Conservation (phyloP, 2,113 vertebrate genomes). For the Bubo bubo region DNA sequence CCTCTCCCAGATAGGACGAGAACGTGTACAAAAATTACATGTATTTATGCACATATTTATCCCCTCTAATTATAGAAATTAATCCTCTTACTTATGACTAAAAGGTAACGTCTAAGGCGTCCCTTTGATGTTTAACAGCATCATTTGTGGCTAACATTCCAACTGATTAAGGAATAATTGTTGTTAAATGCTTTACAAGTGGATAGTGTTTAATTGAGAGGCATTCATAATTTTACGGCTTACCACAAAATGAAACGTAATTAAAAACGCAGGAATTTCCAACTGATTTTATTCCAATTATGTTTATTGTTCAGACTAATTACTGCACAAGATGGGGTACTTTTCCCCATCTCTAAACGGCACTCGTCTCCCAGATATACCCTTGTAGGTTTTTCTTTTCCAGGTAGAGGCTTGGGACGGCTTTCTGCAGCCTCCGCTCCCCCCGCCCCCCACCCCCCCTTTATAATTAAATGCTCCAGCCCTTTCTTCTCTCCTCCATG, state of each 20-base stretch:
- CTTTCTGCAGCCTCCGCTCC: not conserved
- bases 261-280: conserved; percentile 78
- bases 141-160: conserved; percentile 79
- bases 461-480: conserved; percentile 60
- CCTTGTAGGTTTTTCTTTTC: not conserved
- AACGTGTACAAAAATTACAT: conserved; percentile 55
- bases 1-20: conserved; percentile 14
- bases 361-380: conserved; percentile 34
- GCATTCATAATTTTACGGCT: conserved; percentile 79
- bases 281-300: conserved; percentile 77
- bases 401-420: conserved; percentile 8
- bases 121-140: conserved; percentile 80
- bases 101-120: conserved; percentile 78
- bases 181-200: conserved; percentile 80
- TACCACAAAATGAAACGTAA: conserved; percentile 77
- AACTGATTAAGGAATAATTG: conserved; percentile 81
- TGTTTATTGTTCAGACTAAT: conserved; percentile 80
- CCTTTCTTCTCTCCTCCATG: conserved; percentile 54
- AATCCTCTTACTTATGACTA: conserved; percentile 82
- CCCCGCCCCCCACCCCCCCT: not conserved
- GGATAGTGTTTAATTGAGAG: conserved; percentile 79
- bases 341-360: conserved; percentile 59
- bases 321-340: conserved; percentile 59
- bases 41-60: conserved; percentile 82
- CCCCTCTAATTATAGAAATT: conserved; percentile 81